Evolutionary conservation across 2,888 invertebrate genomes (phyloP).

Genomic region (Caenorhabditis panamensis): DNA sequence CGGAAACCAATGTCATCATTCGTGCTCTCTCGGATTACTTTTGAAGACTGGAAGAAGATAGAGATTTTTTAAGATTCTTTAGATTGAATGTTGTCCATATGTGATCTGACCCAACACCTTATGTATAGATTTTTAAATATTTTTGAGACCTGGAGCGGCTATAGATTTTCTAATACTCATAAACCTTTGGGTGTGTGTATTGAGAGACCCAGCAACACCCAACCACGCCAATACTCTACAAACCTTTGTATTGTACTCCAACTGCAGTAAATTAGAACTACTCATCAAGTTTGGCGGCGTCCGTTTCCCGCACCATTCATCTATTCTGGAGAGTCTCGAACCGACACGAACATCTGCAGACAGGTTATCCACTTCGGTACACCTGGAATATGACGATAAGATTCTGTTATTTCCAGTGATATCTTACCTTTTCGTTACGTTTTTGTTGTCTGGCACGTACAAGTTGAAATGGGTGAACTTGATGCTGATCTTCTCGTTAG

Average conservation of each 20-base stretch:
- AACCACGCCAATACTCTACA: conserved; percentile 1
- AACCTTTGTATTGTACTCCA: conserved; percentile 86
- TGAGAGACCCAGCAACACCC: too few species aligned
- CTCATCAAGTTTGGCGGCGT: conserved; percentile 94
- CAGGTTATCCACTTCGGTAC: conserved; percentile 84
- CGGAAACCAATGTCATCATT: conserved; percentile 66
- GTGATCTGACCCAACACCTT: too few species aligned
- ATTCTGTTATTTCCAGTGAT: neutral
- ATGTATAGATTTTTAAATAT: too few species aligned
- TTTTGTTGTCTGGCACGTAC: conserved; percentile 67
- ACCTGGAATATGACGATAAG: conserved; percentile 84
- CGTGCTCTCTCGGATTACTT: conserved; percentile 60
- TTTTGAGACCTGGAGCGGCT: too few species aligned
- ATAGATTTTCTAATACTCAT: too few species aligned
- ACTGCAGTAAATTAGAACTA: conserved; percentile 89
- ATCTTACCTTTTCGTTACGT: conserved; percentile 61
- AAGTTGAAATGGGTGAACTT: conserved; percentile 79
- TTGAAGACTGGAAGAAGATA: conserved; percentile 68
- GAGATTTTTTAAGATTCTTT: too few species aligned
- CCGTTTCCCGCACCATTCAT: conserved; percentile 89
- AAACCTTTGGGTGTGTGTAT: too few species aligned
- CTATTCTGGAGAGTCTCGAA: conserved; percentile 90
- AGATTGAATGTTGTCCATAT: too few species aligned
- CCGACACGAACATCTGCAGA: conserved; percentile 87
- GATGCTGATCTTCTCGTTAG: conserved; percentile 76